Percentiles rank a stretch among this genome's conserved stretches.
phyloP scores from a whole-genome alignment of 2,113 vertebrate genomes.

The Suncus etruscus region DNA sequence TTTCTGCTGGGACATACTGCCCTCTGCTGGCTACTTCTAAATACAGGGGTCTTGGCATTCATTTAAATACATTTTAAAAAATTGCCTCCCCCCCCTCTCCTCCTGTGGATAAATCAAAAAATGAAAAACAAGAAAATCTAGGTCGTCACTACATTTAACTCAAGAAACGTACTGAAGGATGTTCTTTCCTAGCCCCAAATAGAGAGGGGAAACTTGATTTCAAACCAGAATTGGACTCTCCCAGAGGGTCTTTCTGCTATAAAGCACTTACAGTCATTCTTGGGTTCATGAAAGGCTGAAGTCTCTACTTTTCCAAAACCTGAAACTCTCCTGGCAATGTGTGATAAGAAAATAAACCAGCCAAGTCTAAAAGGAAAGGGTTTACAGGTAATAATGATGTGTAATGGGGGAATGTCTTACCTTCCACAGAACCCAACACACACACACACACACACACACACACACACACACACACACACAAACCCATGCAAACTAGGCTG shows the following conservation, averaged over 20 bases:
- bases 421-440: no score
- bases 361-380: no score
- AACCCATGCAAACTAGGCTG: no score
- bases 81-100: background rate
- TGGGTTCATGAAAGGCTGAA: background rate
- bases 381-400: no score
- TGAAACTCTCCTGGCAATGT: no score
- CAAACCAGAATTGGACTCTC: background rate
- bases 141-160: background rate
- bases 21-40: slow-evolving; percentile 82
- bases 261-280: background rate
- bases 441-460: no score
- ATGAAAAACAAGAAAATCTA: background rate
- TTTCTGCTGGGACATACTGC: slow-evolving; percentile 82
- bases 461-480: no score
- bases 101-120: background rate
- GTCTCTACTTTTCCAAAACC: background rate
- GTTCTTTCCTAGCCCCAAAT: background rate
- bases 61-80: background rate
- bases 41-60: background rate
- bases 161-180: background rate
- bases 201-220: background rate
- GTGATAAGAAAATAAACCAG: no score
- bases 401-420: no score
- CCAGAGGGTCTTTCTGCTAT: background rate